Conservation (phyloP, 2,113 vertebrate genomes). For the Aldabrachelys gigantea region DNA sequence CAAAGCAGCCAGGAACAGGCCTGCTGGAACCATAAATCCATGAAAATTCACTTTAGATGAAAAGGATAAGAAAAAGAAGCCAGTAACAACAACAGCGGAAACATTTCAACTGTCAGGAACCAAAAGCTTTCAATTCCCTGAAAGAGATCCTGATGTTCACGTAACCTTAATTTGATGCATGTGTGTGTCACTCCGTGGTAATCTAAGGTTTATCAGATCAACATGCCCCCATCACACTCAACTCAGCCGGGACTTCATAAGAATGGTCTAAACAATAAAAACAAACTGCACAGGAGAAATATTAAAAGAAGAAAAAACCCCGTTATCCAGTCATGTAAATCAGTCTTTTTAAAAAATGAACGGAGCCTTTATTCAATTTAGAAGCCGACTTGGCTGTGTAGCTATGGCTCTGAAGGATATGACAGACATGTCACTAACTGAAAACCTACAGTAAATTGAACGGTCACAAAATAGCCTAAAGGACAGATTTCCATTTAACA, state of each 20-base stretch:
- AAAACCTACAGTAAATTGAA: background rate
- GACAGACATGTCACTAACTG: background rate
- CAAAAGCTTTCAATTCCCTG: conserved; percentile 6
- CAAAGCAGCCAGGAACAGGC: background rate
- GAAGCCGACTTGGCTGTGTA: background rate
- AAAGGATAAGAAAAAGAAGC: conserved; percentile 36
- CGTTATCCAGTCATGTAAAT: background rate
- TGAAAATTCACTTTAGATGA: background rate
- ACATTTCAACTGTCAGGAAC: background rate
- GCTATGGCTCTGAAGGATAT: background rate
- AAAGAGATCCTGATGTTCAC: fast-evolving
- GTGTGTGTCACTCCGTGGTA: fast-evolving
- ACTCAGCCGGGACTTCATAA: background rate
- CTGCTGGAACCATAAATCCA: background rate
- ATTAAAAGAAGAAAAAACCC: background rate
- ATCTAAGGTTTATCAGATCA: background rate
- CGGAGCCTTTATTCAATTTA: background rate
- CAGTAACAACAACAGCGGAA: background rate
- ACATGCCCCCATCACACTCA: fast-evolving
- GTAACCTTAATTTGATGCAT: background rate
- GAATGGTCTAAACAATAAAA: background rate
- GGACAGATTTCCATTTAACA: background rate
- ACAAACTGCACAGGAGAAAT: no score
- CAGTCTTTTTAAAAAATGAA: background rate
- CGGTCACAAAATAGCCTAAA: background rate